Evolutionary conservation across 1,140 invertebrate genomes (phyloP), one percentile per base, ranked within the genome.

Genomic region (Panagrolaimus sp.): DNA sequence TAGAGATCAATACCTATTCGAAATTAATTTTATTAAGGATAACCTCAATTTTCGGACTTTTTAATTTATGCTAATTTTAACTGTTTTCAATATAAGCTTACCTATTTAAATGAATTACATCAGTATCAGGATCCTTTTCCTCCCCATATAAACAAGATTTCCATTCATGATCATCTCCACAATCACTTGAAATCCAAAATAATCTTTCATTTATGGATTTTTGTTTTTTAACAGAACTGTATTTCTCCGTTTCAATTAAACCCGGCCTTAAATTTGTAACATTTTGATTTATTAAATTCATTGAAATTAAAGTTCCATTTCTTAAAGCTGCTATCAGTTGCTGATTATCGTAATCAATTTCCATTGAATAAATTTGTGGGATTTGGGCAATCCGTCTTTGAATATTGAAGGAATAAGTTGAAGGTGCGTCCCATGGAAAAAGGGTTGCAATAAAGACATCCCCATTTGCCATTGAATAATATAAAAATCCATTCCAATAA

Each of bases 101-200:
- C n/a, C 48, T n/a, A 52, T 52, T 52, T 24, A 52, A 52, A 52
- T 52, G 48, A 8, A n/a, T n/a, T 52, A 21, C 26, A 24, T 24
- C 65, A 43, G 21, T 55, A 14, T 45, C 76, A n/a, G n/a, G n/a
- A 15, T 74, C 73, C 43, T 73, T 73, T 26, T 74, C 73, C 38
- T 74, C 73, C 47, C 73, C 46, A 32, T 26, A 76, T 7, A 76
- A 48, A 55, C 74, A 76, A 4, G 28, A 65, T 12, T 68, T 48
- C 74, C 74, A 75, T 7, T 71, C 75, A 44, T 75, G 75, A 17
- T 73, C 63, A 28, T 78, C 78, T 8, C 78, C 76, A 67, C 76
- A 78, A 9, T 62, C 46, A 7, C 43, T 71, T 12, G 76, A 79
- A 12, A 73, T 71, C 76, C 76, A 78, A 43, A 81, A 78, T 17